A percentile compares a stretch with the other conserved stretches of the same genome.
Conservation (phyloP, 2,888 invertebrate species). For the Anarsia innoxiella region DNA sequence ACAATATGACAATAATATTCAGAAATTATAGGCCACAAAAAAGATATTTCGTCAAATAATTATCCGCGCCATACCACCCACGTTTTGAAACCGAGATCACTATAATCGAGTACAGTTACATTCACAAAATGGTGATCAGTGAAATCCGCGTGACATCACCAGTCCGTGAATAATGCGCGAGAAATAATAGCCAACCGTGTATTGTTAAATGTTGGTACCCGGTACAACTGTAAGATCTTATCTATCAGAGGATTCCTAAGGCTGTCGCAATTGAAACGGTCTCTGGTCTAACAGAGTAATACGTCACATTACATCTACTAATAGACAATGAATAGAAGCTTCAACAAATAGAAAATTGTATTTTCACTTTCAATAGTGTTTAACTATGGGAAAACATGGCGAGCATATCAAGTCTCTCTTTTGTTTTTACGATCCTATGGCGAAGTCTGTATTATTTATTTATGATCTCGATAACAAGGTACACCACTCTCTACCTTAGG, state of each 20-base stretch:
- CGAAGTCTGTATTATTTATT: too few species aligned
- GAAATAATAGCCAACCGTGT: conserved; percentile 25
- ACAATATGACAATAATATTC: too few species aligned
- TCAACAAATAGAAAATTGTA: conserved; percentile 20
- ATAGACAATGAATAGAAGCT: too few species aligned
- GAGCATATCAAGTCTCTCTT: conserved; percentile 24
- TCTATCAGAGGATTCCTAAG: neutral
- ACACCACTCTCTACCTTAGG: too few species aligned
- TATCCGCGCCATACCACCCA: too few species aligned
- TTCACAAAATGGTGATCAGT: conserved; percentile 30
- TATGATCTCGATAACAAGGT: too few species aligned
- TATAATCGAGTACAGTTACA: conserved; percentile 25
- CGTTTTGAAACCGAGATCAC: conserved; percentile 10
- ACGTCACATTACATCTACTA: conserved; percentile 4
- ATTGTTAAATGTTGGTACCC: neutral
- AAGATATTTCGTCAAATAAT: conserved; percentile 6
- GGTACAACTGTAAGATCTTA: conserved; percentile 1
- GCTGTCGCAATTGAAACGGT: neutral
- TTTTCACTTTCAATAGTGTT: conserved; percentile 30
- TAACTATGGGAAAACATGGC: conserved; percentile 25
- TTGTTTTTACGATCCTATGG: conserved; percentile 16
- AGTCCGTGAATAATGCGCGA: conserved; percentile 36
- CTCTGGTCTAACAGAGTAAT: neutral
- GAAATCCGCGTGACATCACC: conserved; percentile 45
- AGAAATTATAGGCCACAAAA: too few species aligned